A percentile compares a stretch with the other conserved stretches of the same genome.
Conservation (phyloP, 2,888 invertebrate species). For the Meliscaeva auricollis region DNA sequence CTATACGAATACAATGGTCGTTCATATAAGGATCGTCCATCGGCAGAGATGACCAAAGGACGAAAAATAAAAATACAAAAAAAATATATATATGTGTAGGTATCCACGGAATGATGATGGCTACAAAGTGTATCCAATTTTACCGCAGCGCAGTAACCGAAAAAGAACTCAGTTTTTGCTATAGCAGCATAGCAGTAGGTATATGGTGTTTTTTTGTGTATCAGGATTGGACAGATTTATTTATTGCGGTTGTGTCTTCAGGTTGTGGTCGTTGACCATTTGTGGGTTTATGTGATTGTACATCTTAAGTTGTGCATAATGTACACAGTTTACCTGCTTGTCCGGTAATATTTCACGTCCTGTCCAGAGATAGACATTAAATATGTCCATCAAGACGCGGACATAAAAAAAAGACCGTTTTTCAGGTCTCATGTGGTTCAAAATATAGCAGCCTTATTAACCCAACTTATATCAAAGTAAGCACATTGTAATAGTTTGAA, state of each 20-base stretch:
- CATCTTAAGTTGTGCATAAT: constrained; percentile 7
- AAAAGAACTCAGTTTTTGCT: constrained; percentile 1
- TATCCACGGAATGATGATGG: constrained; percentile 34
- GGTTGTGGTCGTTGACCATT: constrained; percentile 52
- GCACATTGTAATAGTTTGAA: constrained; percentile 5
- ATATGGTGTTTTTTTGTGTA: constrained; percentile 50
- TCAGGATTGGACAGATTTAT: constrained; percentile 43
- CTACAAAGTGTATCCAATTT: constrained; percentile 42
- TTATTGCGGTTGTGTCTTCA: constrained; percentile 66
- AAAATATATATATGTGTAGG: not conserved
- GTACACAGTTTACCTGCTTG: constrained; percentile 22
- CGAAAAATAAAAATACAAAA: constrained; percentile 21
- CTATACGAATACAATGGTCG: constrained; percentile 21
- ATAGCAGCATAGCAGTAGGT: not conserved
- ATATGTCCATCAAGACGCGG: constrained; percentile 46
- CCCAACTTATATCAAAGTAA: constrained; percentile 12
- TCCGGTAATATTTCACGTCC: constrained; percentile 42
- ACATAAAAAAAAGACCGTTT: constrained; percentile 25
- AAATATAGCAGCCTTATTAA: constrained; percentile 3
- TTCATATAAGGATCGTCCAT: constrained; percentile 59
- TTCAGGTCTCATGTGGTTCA: constrained; percentile 15
- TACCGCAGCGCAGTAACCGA: constrained; percentile 5
- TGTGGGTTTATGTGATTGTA: constrained; percentile 22
- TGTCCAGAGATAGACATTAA: constrained; percentile 57
- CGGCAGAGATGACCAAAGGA: constrained; percentile 50